Percentiles rank a stretch among this genome's conserved stretches.
These are phyloP conservation scores for Isotomurus palustris DNA, from an alignment of 2,888 invertebrate species.

Conservation along the genomic window DNA sequence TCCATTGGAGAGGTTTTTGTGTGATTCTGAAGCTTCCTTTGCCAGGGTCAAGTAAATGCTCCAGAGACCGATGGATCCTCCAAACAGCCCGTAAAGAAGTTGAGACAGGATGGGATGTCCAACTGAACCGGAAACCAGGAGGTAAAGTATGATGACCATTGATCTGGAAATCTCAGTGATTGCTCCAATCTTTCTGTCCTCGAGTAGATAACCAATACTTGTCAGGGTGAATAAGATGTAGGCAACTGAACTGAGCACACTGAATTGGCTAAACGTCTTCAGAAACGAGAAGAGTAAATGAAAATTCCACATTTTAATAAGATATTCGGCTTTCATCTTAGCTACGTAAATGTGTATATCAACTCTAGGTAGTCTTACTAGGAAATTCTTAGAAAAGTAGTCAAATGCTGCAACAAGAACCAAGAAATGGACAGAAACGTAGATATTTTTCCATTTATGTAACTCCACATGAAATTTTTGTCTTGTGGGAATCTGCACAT, in stretches of 20 bases:
- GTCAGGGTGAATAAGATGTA: slow-evolving; percentile 66
- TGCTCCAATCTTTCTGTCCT: slow-evolving; percentile 23
- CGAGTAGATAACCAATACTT: slow-evolving; percentile 65
- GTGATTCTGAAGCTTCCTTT: no score
- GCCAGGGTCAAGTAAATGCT: slow-evolving; percentile 15
- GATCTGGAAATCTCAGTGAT: slow-evolving; percentile 27
- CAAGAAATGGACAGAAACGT: slow-evolving; percentile 63
- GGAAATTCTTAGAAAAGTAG: slow-evolving; percentile 59
- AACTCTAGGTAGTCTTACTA: slow-evolving; percentile 52
- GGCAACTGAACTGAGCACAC: slow-evolving; percentile 58
- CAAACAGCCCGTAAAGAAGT: slow-evolving; percentile 16
- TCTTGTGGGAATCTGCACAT: slow-evolving; percentile 58
- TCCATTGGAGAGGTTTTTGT: no score
- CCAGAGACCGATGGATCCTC: slow-evolving; percentile 27
- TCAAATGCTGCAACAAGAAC: slow-evolving; percentile 64
- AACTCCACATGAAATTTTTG: slow-evolving; percentile 65
- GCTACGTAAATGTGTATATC: neutral
- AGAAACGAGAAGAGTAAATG: slow-evolving; percentile 49
- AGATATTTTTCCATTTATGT: slow-evolving; percentile 64
- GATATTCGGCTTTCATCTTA: no score
- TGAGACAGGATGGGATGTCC: slow-evolving; percentile 9
- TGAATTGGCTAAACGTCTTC: slow-evolving; percentile 61
- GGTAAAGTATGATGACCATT: slow-evolving; percentile 9
- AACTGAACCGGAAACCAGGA: slow-evolving; percentile 11
- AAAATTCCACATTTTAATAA: no score